Percentiles rank a stretch among this genome's conserved stretches.
Conservation (phyloP, 2,113 vertebrate species). For the Alethe diademata region DNA sequence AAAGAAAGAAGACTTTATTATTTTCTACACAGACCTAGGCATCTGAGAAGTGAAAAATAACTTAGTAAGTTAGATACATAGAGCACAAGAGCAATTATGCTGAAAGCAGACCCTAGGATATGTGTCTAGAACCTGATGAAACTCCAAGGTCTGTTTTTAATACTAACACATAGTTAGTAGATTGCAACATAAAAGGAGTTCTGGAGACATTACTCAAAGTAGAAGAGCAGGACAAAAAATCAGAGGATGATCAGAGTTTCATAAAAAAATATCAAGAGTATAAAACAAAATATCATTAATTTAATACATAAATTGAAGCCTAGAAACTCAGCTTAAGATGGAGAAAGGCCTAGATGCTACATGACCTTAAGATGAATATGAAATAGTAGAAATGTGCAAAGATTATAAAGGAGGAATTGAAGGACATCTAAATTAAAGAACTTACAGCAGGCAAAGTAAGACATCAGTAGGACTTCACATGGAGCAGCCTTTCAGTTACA, state of each 20-base stretch:
- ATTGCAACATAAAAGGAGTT: not conserved
- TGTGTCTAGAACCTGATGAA: not conserved
- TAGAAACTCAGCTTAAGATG: not conserved
- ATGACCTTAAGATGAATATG: not conserved
- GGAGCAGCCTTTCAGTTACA: not conserved
- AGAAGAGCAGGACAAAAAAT: not conserved
- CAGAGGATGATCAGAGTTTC: not conserved
- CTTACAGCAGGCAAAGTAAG: not conserved
- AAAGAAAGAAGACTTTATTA: conserved; percentile 1
- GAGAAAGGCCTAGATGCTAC: not conserved
- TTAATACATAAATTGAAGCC: not conserved
- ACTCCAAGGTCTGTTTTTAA: not conserved
- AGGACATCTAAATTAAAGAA: not conserved
- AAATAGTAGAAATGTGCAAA: not conserved
- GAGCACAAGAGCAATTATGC: not conserved
- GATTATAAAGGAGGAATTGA: not conserved
- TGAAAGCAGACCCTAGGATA: not conserved
- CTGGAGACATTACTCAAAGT: not conserved
- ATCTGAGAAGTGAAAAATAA: not conserved
- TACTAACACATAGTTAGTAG: not conserved
- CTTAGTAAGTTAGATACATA: not conserved
- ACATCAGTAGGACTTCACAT: not conserved
- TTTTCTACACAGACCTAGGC: not conserved
- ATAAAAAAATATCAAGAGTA: not conserved
- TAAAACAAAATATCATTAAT: not conserved